Evolutionary conservation across 2,797 vertebrate genomes (phyloP).

Genomic region (Sebastes miniatus): DNA sequence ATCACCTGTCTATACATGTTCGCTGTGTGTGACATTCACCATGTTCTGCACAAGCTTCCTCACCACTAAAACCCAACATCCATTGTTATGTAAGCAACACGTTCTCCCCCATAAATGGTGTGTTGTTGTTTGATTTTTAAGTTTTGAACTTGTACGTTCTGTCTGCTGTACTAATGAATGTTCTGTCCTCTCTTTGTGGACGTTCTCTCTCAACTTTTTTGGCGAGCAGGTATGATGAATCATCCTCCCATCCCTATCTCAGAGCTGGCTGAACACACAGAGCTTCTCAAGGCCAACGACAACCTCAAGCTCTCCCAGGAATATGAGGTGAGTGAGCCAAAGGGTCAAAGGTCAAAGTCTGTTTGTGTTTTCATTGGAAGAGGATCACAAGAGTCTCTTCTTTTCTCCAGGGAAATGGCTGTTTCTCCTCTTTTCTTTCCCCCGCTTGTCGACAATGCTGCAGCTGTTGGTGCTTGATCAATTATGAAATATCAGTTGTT

Average conservation of each 20-base stretch:
- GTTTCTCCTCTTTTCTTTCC: neutral
- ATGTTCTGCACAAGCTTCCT: slow-evolving; percentile 65
- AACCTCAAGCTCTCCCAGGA: slow-evolving; percentile 98
- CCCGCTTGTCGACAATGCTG: neutral
- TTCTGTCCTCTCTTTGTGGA: slow-evolving; percentile 50
- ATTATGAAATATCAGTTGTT: slow-evolving; percentile 3
- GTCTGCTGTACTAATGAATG: slow-evolving; percentile 25
- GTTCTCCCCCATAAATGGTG: slow-evolving; percentile 3
- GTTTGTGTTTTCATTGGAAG: slow-evolving; percentile 41
- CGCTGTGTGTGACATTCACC: slow-evolving; percentile 45
- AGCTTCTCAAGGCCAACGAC: slow-evolving; percentile 97
- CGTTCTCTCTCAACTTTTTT: slow-evolving; percentile 39
- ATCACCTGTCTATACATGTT: slow-evolving; percentile 44
- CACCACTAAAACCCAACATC: slow-evolving; percentile 60
- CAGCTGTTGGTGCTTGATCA: neutral
- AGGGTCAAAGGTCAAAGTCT: slow-evolving; percentile 25
- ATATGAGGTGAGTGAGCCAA: slow-evolving; percentile 89
- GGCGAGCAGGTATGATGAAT: slow-evolving; percentile 92
- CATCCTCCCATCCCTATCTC: slow-evolving; percentile 96
- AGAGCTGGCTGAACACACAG: slow-evolving; percentile 95
- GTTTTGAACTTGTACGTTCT: neutral
- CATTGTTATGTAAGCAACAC: slow-evolving; percentile 46
- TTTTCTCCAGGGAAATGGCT: neutral
- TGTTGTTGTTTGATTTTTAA: neutral
- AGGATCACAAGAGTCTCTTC: neutral